phyloP scores from a whole-genome alignment of 2,888 invertebrate species.

The Harmothoe impar region DNA sequence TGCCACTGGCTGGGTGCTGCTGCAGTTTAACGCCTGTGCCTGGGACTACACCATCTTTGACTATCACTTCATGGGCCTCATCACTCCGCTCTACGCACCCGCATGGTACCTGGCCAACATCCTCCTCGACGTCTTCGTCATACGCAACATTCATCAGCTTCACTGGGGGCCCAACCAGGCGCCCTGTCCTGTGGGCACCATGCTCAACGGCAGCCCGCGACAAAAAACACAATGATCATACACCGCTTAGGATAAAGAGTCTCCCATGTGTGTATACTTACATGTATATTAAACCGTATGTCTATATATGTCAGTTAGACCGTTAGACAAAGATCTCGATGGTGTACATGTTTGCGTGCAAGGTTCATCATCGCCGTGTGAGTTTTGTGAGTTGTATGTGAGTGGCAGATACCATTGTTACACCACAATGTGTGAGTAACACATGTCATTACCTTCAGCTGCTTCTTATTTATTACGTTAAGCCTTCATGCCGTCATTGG shows the following conservation, averaged over 20 bases:
- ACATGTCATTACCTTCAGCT: background rate
- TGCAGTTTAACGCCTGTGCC: constrained; percentile 84
- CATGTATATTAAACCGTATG: background rate
- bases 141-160: constrained; percentile 67
- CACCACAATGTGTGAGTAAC: background rate
- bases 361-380: constrained; percentile 22
- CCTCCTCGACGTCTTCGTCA: constrained; percentile 75
- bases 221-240: constrained; percentile 52
- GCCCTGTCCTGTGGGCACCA: background rate
- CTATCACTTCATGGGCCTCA: constrained; percentile 84
- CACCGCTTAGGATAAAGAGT: background rate
- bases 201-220: constrained; percentile 49
- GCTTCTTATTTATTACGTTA: background rate
- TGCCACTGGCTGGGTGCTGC: constrained; percentile 84
- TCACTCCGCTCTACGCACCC: constrained; percentile 85
- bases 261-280: background rate
- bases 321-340: no score
- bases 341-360: background rate
- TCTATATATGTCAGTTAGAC: no score
- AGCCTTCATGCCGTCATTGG: background rate
- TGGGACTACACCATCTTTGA: constrained; percentile 85
- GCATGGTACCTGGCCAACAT: constrained; percentile 83
- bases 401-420: background rate
- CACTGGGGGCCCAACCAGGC: constrained; percentile 43
- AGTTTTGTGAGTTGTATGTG: background rate